phyloP scores from a whole-genome alignment of 2,797 vertebrate species.

The Enteromius treurensis region DNA sequence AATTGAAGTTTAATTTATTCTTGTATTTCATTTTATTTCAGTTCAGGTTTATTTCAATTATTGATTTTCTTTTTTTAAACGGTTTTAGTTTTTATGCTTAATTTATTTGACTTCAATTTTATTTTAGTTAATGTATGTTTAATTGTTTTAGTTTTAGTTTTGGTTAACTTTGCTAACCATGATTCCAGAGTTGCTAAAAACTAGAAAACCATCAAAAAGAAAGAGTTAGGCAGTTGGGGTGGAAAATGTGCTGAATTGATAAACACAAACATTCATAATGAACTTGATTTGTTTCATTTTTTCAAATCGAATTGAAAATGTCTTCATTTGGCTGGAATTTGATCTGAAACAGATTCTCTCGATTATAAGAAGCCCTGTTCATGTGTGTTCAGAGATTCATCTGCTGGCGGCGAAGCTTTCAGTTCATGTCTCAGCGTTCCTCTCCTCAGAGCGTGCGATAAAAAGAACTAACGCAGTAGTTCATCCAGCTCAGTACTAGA shows the following conservation, averaged over 20 bases:
- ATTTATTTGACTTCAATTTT: neutral
- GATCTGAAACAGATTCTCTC: neutral
- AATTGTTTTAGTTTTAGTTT: neutral
- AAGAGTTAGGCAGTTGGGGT: neutral
- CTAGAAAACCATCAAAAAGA: neutral
- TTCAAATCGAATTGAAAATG: too few relatives aligned
- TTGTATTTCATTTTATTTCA: neutral
- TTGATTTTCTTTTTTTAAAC: neutral
- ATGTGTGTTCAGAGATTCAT: neutral
- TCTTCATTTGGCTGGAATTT: neutral
- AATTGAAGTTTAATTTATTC: neutral
- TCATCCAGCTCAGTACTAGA: conserved; percentile 3
- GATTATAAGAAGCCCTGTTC: neutral
- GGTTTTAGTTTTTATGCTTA: neutral
- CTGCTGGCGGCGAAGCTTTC: neutral
- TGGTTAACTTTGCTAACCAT: neutral
- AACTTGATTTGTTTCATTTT: neutral
- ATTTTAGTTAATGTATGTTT: neutral
- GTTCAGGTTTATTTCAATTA: neutral
- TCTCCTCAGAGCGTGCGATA: neutral
- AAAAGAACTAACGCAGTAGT: neutral
- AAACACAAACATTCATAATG: too few relatives aligned
- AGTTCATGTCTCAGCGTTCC: neutral
- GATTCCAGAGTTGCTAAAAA: neutral
- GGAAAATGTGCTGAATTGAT: neutral